Evolutionary conservation across 2,888 invertebrate species (phyloP).

Genomic region (Acleris holmiana): DNA sequence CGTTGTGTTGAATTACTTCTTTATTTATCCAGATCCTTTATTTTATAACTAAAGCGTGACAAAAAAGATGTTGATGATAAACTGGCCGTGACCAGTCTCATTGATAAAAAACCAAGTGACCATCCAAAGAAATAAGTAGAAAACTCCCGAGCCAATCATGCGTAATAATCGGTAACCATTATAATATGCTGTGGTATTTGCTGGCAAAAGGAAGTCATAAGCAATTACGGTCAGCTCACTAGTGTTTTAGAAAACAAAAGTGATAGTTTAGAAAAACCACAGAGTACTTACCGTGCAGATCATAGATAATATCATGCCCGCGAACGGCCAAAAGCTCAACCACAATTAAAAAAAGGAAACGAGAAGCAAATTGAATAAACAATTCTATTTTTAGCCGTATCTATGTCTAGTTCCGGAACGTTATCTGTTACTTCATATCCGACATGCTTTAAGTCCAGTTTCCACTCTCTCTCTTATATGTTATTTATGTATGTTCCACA

Average conservation of each 20-base stretch:
- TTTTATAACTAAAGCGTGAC: background rate
- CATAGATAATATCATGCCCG: constrained; percentile 29
- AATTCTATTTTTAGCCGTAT: constrained; percentile 25
- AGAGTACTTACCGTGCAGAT: constrained; percentile 15
- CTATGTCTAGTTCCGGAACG: constrained; percentile 39
- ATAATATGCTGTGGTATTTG: constrained; percentile 36
- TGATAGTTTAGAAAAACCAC: constrained; percentile 26
- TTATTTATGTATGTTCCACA: constrained; percentile 64
- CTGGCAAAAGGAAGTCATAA: constrained; percentile 44
- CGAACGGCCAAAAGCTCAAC: constrained; percentile 6
- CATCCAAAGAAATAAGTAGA: constrained; percentile 26
- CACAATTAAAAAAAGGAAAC: constrained; percentile 23
- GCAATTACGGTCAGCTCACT: constrained; percentile 30
- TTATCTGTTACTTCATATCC: constrained; percentile 44
- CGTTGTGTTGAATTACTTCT: constrained; percentile 52
- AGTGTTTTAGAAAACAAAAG: constrained; percentile 36
- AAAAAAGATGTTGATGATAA: background rate
- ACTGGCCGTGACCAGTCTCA: constrained; percentile 8
- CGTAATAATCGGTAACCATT: constrained; percentile 40
- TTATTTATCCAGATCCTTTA: background rate
- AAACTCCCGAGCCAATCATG: constrained; percentile 31
- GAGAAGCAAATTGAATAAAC: constrained; percentile 28
- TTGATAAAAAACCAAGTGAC: constrained; percentile 10
- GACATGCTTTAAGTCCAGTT: constrained; percentile 43
- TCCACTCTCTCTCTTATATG: constrained; percentile 58